phyloP scores from a whole-genome alignment of 2,888 invertebrate genomes.

The Eilema depressum region DNA sequence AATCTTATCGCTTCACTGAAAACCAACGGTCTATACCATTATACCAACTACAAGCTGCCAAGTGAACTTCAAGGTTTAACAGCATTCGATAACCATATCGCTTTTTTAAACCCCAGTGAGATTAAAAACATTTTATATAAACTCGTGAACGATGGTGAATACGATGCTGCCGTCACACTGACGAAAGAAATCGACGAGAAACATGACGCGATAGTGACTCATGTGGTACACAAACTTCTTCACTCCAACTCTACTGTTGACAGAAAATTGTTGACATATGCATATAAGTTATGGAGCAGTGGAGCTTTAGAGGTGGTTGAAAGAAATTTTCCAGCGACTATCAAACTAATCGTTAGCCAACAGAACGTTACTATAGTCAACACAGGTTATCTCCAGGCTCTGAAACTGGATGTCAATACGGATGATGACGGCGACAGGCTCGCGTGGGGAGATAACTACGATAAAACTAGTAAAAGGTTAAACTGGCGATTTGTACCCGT shows the following conservation, averaged over 20 bases:
- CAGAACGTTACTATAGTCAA: slow-evolving; percentile 52
- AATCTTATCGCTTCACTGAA: slow-evolving; percentile 51
- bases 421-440: slow-evolving; percentile 39
- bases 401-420: slow-evolving; percentile 44
- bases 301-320: slow-evolving; percentile 41
- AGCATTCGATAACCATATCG: slow-evolving; percentile 50
- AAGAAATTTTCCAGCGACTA: slow-evolving; percentile 49
- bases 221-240: slow-evolving; percentile 49
- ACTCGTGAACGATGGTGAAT: slow-evolving; percentile 39
- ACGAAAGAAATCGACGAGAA: slow-evolving; percentile 42
- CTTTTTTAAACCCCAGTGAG: slow-evolving; percentile 50
- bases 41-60: slow-evolving; percentile 47
- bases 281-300: slow-evolving; percentile 54
- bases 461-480: slow-evolving; percentile 43
- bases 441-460: slow-evolving; percentile 50
- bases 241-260: slow-evolving; percentile 18
- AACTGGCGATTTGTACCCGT: slow-evolving; percentile 56
- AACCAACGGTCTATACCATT: slow-evolving; percentile 46
- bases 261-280: slow-evolving; percentile 46
- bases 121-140: slow-evolving; percentile 47
- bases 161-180: slow-evolving; percentile 50
- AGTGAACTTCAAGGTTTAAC: slow-evolving; percentile 45
- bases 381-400: slow-evolving; percentile 42
- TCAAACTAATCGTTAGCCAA: slow-evolving; percentile 49
- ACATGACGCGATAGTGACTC: slow-evolving; percentile 23